Percentiles rank a stretch among this genome's conserved stretches.
Evolutionary conservation across 92 coral and sea anemone species (phyloP).

Genomic region (Galaxea fascicularis): DNA sequence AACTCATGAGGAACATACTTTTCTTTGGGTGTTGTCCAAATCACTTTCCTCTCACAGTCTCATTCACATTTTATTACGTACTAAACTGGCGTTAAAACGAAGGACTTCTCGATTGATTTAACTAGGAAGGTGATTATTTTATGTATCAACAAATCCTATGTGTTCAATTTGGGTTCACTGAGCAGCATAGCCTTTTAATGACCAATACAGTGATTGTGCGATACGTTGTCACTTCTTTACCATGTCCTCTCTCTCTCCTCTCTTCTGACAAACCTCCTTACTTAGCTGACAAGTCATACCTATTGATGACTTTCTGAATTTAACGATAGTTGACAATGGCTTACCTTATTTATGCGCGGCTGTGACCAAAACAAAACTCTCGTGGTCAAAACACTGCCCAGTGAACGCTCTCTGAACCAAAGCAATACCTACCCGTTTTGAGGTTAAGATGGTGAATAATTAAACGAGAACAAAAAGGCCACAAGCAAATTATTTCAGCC

Average conservation of each 20-base stretch:
- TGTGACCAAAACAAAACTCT: slow-evolving; percentile 38
- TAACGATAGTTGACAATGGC: slow-evolving; percentile 8
- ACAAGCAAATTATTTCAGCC: slow-evolving; percentile 50
- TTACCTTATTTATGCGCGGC: slow-evolving; percentile 31
- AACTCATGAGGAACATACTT: neutral
- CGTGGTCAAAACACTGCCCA: slow-evolving; percentile 43
- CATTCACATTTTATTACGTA: neutral
- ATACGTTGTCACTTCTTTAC: neutral
- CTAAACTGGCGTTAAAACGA: neutral
- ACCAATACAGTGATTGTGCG: neutral
- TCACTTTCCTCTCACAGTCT: neutral
- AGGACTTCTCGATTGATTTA: neutral
- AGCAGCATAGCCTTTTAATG: neutral
- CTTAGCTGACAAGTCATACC: neutral
- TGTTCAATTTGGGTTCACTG: neutral
- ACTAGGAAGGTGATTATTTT: neutral
- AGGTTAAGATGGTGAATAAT: slow-evolving; percentile 24
- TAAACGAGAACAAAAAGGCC: slow-evolving; percentile 28
- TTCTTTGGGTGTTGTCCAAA: neutral
- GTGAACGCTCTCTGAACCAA: slow-evolving; percentile 21
- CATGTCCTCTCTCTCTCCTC: no score
- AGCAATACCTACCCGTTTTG: slow-evolving; percentile 15
- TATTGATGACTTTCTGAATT: neutral
- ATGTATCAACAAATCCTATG: neutral
- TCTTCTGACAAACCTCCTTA: neutral